Conservation (phyloP, 1,140 invertebrate genomes). For the Piezodorus guildinii region DNA sequence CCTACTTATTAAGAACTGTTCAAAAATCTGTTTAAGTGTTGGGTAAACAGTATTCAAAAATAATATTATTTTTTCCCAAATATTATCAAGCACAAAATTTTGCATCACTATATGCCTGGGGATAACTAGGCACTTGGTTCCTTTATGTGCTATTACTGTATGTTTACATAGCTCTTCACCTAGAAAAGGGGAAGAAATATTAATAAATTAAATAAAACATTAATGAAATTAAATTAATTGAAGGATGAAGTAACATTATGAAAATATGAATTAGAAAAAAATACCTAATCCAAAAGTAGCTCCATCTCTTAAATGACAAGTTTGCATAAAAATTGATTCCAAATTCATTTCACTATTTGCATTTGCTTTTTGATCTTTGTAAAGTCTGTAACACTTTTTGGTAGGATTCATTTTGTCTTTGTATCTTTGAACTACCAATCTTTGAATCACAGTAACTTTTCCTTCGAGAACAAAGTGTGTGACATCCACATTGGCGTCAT, state of each 20-base stretch:
- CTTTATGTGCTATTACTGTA: constrained; percentile 11
- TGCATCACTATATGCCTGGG: constrained; percentile 18
- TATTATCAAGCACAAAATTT: constrained; percentile 16
- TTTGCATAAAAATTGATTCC: constrained; percentile 17
- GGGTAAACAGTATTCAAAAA: constrained; percentile 19
- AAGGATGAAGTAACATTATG: background rate
- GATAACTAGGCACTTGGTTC: constrained; percentile 16
- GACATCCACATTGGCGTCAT: constrained; percentile 20
- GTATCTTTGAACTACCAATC: constrained; percentile 1
- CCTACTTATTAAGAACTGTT: constrained; percentile 12
- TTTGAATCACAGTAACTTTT: constrained; percentile 14
- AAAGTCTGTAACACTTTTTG: background rate
- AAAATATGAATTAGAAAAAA: background rate
- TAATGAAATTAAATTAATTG: background rate
- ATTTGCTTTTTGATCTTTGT: background rate
- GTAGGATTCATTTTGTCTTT: background rate
- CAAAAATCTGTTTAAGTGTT: constrained; percentile 12
- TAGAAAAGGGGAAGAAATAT: constrained; percentile 8
- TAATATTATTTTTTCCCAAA: constrained; percentile 21
- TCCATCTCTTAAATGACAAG: constrained; percentile 15
- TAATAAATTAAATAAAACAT: no score
- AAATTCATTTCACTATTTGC: background rate
- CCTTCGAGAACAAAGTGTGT: constrained; percentile 19
- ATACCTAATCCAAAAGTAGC: constrained; percentile 19
- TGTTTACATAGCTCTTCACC: constrained; percentile 19